phyloP scores from a whole-genome alignment of 53 echinoderm and acorn worm genomes.

The Astropecten irregularis region DNA sequence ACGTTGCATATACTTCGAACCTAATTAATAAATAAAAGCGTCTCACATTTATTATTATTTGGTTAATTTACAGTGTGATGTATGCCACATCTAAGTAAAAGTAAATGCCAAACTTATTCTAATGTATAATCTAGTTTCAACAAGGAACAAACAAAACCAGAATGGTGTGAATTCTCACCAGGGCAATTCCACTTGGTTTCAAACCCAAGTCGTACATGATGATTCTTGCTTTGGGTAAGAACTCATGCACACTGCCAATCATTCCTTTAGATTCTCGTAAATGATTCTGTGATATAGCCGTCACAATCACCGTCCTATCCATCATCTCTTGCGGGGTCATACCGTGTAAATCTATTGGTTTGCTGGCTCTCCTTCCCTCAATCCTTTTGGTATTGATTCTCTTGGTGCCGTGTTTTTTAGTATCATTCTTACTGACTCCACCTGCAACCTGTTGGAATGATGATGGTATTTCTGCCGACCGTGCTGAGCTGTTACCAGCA shows the following conservation, averaged over 20 bases:
- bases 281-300: conserved; percentile 20
- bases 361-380: no score
- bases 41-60: no score
- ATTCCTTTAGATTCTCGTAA: conserved; percentile 27
- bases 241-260: conserved; percentile 20
- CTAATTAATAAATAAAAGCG: neutral
- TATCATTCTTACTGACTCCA: no score
- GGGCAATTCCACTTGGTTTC: neutral
- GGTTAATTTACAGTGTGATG: no score
- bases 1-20: conserved; percentile 23
- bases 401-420: no score
- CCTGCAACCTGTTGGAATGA: no score
- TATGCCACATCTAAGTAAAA: no score
- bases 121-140: no score
- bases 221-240: neutral
- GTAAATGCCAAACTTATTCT: no score
- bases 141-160: neutral
- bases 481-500: no score
- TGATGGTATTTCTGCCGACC: no score
- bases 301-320: conserved; percentile 8
- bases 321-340: neutral
- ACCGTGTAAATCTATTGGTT: neutral
- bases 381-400: no score
- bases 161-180: neutral
- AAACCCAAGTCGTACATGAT: conserved; percentile 8